Evolutionary conservation across 2,797 vertebrate genomes (phyloP), one percentile per base, ranked within the genome.

Genomic region (Rhodeus uyekii): DNA sequence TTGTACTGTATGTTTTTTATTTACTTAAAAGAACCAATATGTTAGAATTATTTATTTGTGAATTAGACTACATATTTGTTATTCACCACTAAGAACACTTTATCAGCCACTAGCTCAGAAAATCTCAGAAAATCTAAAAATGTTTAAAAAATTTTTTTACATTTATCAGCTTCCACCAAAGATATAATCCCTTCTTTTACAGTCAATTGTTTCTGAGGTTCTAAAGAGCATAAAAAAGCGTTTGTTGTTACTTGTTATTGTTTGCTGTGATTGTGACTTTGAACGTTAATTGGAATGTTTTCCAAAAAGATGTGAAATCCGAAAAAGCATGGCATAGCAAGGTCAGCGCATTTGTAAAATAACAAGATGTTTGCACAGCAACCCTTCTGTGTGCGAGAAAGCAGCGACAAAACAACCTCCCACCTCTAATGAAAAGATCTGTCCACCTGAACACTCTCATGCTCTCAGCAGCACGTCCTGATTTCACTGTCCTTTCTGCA

Each of bases 391-490:
- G 10, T 38, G 9, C 10, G 32, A 64, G 79, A 63, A 80, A 38
- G 10, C 34, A 68, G 48, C 3, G 48, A 27, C 64, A 69, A 74
- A 65, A 81, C 58, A 65, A 82, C 60, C 36, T 76, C 61, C 80
- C 34, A 42, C 48, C 69, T 81, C 69, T 29, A 50, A 50, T 61
- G 34, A 74, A 74, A 67, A 55, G 34, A 76, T 55, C 44, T 44
- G 80, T 67, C 71, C 46, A 75, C 72, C 80, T 82, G 80, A 75
- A 76, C 69, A 61, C 58, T 73, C 39, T 73, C 78, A 71, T 48
- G 39, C 68, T 72, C 67, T 61, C 79, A 32, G 69, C 71, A 75
- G 61, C 71, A 67, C 34, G 27, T 77, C 74, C 34, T 38, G 58
- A 55, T 79, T 73, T 69, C 55, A 78, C 53, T 69, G 64, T 78